Base-by-base conservation (phyloP, 2,888 invertebrate genomes). In the Carterocephalus palaemon region DNA sequence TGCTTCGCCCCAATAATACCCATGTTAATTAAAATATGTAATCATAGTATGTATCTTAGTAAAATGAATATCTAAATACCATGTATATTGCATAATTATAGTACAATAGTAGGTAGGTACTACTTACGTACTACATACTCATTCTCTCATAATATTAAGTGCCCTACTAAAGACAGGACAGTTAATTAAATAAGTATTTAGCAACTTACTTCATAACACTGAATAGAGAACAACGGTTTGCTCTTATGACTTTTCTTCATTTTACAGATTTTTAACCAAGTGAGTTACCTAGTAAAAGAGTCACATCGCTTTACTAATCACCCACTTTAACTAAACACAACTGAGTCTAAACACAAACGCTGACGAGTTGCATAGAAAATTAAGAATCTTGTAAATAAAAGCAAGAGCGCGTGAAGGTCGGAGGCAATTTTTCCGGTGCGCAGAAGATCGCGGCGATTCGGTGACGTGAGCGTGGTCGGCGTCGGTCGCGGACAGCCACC, bases 131-230 rank as follows among this genome's bases (percentile, higher is more conserved):
- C n/a, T n/a, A n/a, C n/a, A n/a, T n/a, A n/a, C n/a, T n/a, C n/a
- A n/a, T n/a, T n/a, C n/a, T n/a, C n/a, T n/a, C n/a, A n/a, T n/a
- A n/a, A n/a, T n/a, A n/a, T n/a, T n/a, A n/a, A n/a, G n/a, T n/a
- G n/a, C n/a, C n/a, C n/a, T n/a, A n/a, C n/a, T n/a, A n/a, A n/a
- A n/a, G n/a, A n/a, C n/a, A n/a, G n/a, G n/a, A n/a, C n/a, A n/a
- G n/a, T n/a, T n/a, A n/a, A n/a, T n/a, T 16, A 24, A 36, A 20
- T 9, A 16, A 24, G 17, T 26, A 26, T 4, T 8, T n/a, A 33
- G 5, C 5, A 12, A 88, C 89, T 89, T 81, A 90, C 90, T 88
- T 89, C 88, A 60, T 90, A 90, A 62, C 89, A 89, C 67, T 89
- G 90, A 57, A 90, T 84, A 43, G 88, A 72, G 58, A 90, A 88